These are phyloP conservation scores for Alloscopus bannaensis DNA, from an alignment of 2,888 invertebrate genomes.

Conservation along the genomic window DNA sequence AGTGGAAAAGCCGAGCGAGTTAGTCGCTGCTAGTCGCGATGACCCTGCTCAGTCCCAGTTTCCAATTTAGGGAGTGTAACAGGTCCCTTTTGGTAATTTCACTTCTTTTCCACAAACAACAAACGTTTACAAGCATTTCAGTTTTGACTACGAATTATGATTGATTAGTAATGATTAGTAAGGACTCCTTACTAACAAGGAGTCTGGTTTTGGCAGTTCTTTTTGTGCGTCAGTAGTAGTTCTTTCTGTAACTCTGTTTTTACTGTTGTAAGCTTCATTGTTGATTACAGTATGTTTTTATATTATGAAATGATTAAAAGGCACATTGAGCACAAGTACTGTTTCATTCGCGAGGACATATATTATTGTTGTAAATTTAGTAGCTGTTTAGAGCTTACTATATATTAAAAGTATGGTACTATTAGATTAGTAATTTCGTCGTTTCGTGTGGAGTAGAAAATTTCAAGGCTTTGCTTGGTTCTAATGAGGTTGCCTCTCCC, in stretches of 20 bases:
- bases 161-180: neutral
- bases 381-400: too few relatives aligned
- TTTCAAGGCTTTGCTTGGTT: too few relatives aligned
- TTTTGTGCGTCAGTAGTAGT: neutral
- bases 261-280: neutral
- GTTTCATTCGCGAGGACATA: too few relatives aligned
- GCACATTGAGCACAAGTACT: too few relatives aligned
- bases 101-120: neutral
- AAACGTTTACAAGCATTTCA: too few relatives aligned
- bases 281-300: neutral
- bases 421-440: too few relatives aligned
- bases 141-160: neutral
- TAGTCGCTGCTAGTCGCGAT: slow-evolving; percentile 7
- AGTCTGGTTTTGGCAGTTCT: neutral
- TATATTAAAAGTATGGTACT: too few relatives aligned
- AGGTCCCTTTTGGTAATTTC: slow-evolving; percentile 20
- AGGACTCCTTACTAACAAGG: neutral
- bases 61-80: slow-evolving; percentile 13
- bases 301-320: too few relatives aligned
- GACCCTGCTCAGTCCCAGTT: slow-evolving; percentile 8
- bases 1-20: slow-evolving; percentile 11
- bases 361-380: too few relatives aligned
- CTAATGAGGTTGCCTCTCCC: too few relatives aligned
- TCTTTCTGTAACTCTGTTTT: neutral
- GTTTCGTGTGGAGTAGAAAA: too few relatives aligned